Evolutionary conservation across 2,888 invertebrate genomes (phyloP).

Genomic region (Agriopis aurantiaria): DNA sequence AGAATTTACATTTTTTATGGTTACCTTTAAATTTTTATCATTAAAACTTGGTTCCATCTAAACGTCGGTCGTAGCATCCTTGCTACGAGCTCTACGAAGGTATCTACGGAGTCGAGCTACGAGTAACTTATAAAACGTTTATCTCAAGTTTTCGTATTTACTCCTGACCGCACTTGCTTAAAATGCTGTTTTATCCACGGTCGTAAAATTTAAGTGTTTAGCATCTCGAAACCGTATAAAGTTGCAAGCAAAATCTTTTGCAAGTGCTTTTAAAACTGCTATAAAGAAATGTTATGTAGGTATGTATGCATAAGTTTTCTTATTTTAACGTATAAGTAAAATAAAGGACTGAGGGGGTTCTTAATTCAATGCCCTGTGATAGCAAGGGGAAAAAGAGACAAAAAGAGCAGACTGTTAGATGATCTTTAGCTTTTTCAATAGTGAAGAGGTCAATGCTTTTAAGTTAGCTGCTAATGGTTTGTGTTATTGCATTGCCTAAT

Average conservation of each 20-base stretch:
- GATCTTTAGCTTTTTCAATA: not conserved
- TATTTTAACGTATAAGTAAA: too few relatives aligned
- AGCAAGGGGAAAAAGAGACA: too few relatives aligned
- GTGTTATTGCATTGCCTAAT: too few relatives aligned
- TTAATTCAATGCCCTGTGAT: too few relatives aligned
- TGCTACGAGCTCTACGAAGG: slow-evolving; percentile 19
- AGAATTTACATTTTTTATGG: too few relatives aligned
- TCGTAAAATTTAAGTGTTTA: slow-evolving; percentile 23
- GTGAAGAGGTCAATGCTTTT: not conserved
- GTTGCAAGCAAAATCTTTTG: slow-evolving; percentile 6
- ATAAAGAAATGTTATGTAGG: slow-evolving; percentile 2
- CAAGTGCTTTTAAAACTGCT: not conserved
- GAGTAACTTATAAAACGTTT: slow-evolving; percentile 17
- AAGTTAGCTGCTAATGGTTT: too few relatives aligned
- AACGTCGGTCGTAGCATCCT: not conserved
- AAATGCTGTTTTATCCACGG: slow-evolving; percentile 13
- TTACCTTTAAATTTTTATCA: too few relatives aligned
- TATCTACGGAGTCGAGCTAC: slow-evolving; percentile 11
- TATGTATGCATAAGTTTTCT: too few relatives aligned
- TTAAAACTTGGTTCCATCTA: too few relatives aligned
- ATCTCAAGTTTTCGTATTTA: slow-evolving; percentile 17
- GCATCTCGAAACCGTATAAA: not conserved
- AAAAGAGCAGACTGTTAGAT: not conserved
- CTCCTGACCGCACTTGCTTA: slow-evolving; percentile 22
- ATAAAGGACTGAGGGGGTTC: too few relatives aligned